Evolutionary conservation across 2,888 invertebrate species (phyloP).

Genomic region (Glomeris marginata): DNA sequence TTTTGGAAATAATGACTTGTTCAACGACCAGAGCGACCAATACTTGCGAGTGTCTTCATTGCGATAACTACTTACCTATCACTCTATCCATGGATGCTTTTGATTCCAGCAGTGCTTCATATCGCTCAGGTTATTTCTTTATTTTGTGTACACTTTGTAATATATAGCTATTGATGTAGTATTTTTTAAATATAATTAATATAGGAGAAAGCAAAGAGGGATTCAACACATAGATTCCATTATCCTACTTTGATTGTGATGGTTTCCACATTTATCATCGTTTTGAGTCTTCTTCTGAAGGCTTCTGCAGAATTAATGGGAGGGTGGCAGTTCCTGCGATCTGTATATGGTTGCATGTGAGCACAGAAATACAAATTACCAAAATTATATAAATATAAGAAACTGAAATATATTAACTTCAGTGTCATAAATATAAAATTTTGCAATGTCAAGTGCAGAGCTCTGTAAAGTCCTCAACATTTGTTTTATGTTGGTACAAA

Average conservation of each 20-base stretch:
- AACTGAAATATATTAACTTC: not conserved
- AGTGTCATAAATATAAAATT: not conserved
- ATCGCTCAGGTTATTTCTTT: constrained; percentile 33
- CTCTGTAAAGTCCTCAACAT: no score
- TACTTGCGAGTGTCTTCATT: constrained; percentile 41
- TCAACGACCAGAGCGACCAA: constrained; percentile 9
- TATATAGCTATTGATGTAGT: not conserved
- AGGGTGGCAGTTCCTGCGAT: constrained; percentile 37
- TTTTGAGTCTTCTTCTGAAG: constrained; percentile 41
- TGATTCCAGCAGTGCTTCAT: constrained; percentile 65
- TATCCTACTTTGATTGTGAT: constrained; percentile 28
- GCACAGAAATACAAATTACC: not conserved
- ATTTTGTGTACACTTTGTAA: not conserved
- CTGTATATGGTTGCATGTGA: constrained; percentile 67
- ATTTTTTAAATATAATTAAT: not conserved
- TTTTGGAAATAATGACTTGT: no score
- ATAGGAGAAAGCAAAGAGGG: not conserved
- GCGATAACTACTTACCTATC: constrained; percentile 68
- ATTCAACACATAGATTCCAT: not conserved
- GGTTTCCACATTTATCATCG: constrained; percentile 37
- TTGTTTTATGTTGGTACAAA: not conserved
- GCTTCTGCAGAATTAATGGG: constrained; percentile 48
- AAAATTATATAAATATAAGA: not conserved
- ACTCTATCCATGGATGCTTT: constrained; percentile 52
- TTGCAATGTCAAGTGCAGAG: no score